Conservation (phyloP, 2,113 vertebrate genomes). For the Bungarus multicinctus region DNA sequence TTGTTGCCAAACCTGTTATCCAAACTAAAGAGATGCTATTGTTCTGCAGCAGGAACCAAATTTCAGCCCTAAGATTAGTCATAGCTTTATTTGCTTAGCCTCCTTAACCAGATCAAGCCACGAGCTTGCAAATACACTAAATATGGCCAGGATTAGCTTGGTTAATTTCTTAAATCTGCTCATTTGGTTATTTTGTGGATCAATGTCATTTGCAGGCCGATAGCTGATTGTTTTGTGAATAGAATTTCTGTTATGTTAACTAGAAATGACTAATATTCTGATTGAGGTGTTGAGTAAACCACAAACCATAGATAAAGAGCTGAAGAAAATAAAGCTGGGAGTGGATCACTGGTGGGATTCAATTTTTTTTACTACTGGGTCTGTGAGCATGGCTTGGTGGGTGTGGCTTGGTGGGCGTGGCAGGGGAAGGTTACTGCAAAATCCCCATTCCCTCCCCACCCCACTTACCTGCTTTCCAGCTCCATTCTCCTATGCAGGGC, state of each 20-base stretch:
- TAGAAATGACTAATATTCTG: background rate
- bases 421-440: too few species aligned
- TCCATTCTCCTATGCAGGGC: too few species aligned
- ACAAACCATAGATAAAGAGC: background rate
- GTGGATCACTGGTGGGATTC: too few species aligned
- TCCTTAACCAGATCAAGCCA: background rate
- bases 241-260: background rate
- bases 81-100: background rate
- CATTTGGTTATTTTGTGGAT: background rate
- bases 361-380: too few species aligned
- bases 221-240: background rate
- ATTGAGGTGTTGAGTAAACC: background rate
- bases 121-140: background rate
- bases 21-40: background rate
- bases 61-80: background rate
- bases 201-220: background rate
- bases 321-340: background rate
- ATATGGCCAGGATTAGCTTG: background rate
- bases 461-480: too few species aligned
- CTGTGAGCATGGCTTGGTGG: too few species aligned
- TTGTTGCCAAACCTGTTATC: background rate
- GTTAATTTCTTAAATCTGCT: background rate
- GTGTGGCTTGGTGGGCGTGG: too few species aligned
- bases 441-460: too few species aligned
- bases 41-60: background rate